These are phyloP conservation scores for Eledone cirrhosa DNA, from an alignment of 2,888 invertebrate species.

Conservation along the genomic window DNA sequence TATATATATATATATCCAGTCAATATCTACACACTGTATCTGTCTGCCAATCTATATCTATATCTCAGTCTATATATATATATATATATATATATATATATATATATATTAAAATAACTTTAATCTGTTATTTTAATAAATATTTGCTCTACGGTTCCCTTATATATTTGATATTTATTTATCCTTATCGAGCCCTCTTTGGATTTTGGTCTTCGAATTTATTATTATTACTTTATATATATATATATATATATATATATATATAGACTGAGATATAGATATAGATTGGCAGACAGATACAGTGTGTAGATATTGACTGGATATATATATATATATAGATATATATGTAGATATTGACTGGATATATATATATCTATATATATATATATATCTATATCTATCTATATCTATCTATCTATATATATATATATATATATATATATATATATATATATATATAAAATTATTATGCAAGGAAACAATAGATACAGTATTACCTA, in stretches of 20 bases:
- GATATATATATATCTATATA: conserved; percentile 20
- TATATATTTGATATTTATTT: too few species aligned
- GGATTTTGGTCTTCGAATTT: too few species aligned
- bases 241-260: conserved; percentile 7
- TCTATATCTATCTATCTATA: conserved; percentile 6
- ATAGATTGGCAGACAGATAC: too few species aligned
- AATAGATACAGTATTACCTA: too few species aligned
- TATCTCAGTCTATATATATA: background rate
- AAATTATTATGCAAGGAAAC: background rate
- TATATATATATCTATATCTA: conserved; percentile 16
- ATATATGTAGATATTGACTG: too few species aligned
- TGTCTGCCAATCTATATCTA: background rate
- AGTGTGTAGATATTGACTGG: too few species aligned
- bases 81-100: background rate
- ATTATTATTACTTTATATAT: background rate
- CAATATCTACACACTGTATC: too few species aligned
- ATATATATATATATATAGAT: too few species aligned
- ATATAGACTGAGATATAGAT: background rate
- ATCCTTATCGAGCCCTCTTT: too few species aligned
- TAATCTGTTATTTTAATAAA: too few species aligned
- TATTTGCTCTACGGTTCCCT: too few species aligned
- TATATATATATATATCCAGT: background rate
- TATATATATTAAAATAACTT: background rate
- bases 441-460: background rate
- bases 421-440: background rate